Conservation (phyloP, 2,797 vertebrate genomes). For the Hippoglossus hippoglossus region DNA sequence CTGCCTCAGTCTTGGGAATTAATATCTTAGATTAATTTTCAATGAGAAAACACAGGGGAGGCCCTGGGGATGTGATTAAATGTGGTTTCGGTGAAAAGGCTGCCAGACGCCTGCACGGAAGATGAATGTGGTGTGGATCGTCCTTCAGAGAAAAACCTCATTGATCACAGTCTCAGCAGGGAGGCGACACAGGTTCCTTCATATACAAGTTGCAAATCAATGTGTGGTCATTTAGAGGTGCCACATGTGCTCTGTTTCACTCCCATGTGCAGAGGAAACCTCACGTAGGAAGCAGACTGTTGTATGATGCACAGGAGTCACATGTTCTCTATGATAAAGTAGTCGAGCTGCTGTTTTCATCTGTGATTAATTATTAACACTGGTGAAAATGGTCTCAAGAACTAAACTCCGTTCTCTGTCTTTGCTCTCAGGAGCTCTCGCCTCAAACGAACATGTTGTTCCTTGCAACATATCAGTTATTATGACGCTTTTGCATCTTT, state of each 20-base stretch:
- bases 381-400: conserved; percentile 34
- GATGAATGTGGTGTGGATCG: conserved; percentile 69
- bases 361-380: conserved; percentile 49
- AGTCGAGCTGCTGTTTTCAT: conserved; percentile 38
- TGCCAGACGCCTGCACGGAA: conserved; percentile 48
- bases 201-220: conserved; percentile 51
- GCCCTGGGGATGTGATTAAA: conserved; percentile 74
- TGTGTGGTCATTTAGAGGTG: conserved; percentile 38
- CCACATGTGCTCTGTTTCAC: background rate
- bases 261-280: conserved; percentile 15
- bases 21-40: conserved; percentile 31
- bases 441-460: conserved; percentile 1
- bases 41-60: conserved; percentile 28
- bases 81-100: conserved; percentile 49
- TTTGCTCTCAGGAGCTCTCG: conserved; percentile 1
- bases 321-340: conserved; percentile 27
- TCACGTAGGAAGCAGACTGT: background rate
- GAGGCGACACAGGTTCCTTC: conserved; percentile 28
- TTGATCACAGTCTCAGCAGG: conserved; percentile 57
- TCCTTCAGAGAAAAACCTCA: conserved; percentile 52
- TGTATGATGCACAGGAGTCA: conserved; percentile 11
- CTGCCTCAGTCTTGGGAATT: conserved; percentile 13
- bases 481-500: background rate
- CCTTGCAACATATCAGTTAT: background rate
- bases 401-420: background rate